Percentiles rank a stretch among this genome's conserved stretches.
Conservation (phyloP, 2,797 vertebrate species). For the Loriculus beryllinus region DNA sequence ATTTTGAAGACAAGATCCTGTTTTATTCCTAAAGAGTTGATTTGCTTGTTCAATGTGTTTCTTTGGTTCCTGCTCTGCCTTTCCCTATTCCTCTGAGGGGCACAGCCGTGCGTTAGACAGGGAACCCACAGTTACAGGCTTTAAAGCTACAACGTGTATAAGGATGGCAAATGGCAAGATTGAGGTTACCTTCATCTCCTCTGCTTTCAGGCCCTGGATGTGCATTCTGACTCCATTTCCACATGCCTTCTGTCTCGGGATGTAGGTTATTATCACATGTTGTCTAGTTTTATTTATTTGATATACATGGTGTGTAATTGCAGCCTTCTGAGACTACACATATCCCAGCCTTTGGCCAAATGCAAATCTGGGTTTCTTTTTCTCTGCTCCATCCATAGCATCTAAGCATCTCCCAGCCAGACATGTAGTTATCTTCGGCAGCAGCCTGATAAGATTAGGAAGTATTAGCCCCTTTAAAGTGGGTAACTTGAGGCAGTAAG, state of each 20-base stretch:
- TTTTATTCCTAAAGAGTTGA: background rate
- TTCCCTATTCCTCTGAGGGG: background rate
- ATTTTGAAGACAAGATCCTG: background rate
- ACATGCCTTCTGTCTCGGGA: background rate
- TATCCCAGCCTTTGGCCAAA: background rate
- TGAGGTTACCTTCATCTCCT: background rate
- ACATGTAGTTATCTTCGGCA: constrained; percentile 24
- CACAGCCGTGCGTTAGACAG: background rate
- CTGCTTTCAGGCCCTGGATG: background rate
- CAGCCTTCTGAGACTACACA: background rate
- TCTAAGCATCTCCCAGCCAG: background rate
- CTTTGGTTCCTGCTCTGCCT: background rate
- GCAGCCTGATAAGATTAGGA: constrained; percentile 34
- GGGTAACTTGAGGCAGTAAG: background rate
- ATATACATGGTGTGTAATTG: background rate
- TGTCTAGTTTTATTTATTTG: constrained; percentile 18
- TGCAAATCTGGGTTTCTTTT: constrained; percentile 3
- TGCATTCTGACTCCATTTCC: background rate
- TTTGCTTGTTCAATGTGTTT: background rate
- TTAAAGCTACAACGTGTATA: background rate
- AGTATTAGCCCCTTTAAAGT: constrained; percentile 28
- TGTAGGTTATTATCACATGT: background rate
- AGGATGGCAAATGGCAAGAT: background rate
- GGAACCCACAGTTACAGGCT: background rate
- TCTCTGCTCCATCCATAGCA: background rate